Evolutionary conservation across 2,797 vertebrate genomes (phyloP), one percentile per base, ranked within the genome.

Genomic region (Enoplosus armatus): DNA sequence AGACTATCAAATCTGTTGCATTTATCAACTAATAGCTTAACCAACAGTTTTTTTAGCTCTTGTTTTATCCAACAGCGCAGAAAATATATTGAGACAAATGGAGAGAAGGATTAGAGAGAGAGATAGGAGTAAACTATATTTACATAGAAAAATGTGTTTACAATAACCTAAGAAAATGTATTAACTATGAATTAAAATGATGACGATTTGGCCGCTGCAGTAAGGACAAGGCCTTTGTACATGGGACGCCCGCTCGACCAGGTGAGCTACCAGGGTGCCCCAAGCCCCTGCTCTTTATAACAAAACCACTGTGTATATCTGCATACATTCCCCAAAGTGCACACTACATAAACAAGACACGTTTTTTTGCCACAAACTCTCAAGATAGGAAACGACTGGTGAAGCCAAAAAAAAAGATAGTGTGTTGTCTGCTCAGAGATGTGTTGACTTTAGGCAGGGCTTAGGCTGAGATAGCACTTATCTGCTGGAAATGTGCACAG

Each of bases 401-500:
- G 47, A 62, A 53, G 56, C 60, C 66, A 4, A 62, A 70, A 33
- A 56, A 39, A 41, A 72, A 2, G 55, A 5, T 47, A 11, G 56
- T 20, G 51, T 35, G 22, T 62, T 16, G 61, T 67, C 72, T 58
- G 68, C 72, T 64, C 24, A 54, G 48, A 56, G 66, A 62, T n/a
- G 24, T 56, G 75, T 75, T 75, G 79, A 80, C 72, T 72, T 73
- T 2, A 72, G 27, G 9, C 18, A 10, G 47, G 0, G 54, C 12
- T 63, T 8, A 39, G 50, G 59, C 70, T 59, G 62, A 65, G 63
- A 68, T 26, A 51, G 43, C 60, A 55, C 56, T 83, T 63, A 80
- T 78, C 72, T 65, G 33, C 73, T 50, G 62, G 31, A 67, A 79
- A 71, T 41, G 77, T 56, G 70, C 62, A 63, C 43, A 82, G 54